Evolutionary conservation across 2,797 vertebrate genomes (phyloP).

Genomic region (Characodon lateralis): DNA sequence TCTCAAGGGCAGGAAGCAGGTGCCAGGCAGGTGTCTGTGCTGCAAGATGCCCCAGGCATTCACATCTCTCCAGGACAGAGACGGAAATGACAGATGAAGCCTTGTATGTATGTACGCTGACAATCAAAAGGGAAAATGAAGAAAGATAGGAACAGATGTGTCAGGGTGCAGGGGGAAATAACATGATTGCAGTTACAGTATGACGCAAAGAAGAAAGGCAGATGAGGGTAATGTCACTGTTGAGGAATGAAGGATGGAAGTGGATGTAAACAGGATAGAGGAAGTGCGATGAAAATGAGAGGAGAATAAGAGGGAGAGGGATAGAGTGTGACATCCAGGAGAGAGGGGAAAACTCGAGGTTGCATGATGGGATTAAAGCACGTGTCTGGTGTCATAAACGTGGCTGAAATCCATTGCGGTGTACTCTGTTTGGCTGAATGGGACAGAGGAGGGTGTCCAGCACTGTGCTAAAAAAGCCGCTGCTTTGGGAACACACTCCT

Average conservation of each 20-base stretch:
- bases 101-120: conserved; percentile 20
- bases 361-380: conserved; percentile 60
- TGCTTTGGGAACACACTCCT: conserved; percentile 74
- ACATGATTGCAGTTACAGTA: conserved; percentile 16
- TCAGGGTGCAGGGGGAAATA: conserved; percentile 14
- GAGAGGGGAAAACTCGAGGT: conserved; percentile 46
- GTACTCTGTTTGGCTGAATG: conserved; percentile 46
- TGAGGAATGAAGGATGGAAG: conserved; percentile 36
- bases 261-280: conserved; percentile 44
- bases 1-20: conserved; percentile 16
- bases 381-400: conserved; percentile 47
- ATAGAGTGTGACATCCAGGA: conserved; percentile 17
- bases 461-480: conserved; percentile 35
- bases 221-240: conserved; percentile 34
- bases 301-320: conserved; percentile 26
- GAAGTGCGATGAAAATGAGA: conserved; percentile 46
- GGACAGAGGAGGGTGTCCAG: conserved; percentile 47
- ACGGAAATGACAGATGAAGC: conserved; percentile 10
- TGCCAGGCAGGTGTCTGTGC: conserved; percentile 37
- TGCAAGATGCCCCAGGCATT: conserved; percentile 24
- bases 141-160: conserved; percentile 6
- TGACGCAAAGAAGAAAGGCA: conserved; percentile 6
- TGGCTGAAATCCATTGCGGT: conserved; percentile 42
- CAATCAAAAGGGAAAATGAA: conserved; percentile 5
- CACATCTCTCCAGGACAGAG: conserved; percentile 28